A percentile compares a stretch with the other conserved stretches of the same genome.
Conservation (phyloP, 92 coral and sea anemone genomes). For the Zoanthus sansibaricus region DNA sequence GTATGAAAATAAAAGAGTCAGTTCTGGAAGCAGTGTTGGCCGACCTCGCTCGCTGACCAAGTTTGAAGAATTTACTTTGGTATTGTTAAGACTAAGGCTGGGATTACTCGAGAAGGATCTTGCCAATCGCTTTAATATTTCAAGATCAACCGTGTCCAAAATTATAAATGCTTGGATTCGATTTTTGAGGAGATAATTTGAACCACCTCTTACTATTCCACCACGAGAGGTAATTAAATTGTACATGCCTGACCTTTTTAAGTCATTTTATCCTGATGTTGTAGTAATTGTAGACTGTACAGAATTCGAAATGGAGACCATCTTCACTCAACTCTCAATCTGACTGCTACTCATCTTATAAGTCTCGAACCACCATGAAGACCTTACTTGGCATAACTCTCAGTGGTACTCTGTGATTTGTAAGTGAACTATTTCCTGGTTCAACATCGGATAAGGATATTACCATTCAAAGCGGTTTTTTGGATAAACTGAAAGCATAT, state of each 20-base stretch:
- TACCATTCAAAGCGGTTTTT: conserved; percentile 44
- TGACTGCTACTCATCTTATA: conserved; percentile 58
- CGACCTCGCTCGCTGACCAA: conserved; percentile 15
- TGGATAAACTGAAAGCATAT: conserved; percentile 30
- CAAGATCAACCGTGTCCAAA: conserved; percentile 58
- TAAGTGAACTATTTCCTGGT: conserved; percentile 56
- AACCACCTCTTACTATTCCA: conserved; percentile 61
- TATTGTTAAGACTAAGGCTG: conserved; percentile 55
- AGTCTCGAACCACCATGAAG: conserved; percentile 68
- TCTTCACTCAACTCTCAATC: conserved; percentile 52
- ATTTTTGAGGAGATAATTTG: conserved; percentile 61
- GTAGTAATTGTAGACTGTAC: conserved; percentile 55
- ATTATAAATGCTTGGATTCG: conserved; percentile 54
- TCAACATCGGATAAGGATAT: conserved; percentile 56
- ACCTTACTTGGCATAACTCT: conserved; percentile 66
- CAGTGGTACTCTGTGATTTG: conserved; percentile 58
- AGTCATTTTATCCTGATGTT: conserved; percentile 40
- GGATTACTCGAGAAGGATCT: conserved; percentile 55
- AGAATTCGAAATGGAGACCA: conserved; percentile 60
- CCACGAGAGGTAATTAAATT: conserved; percentile 54
- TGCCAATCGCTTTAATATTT: conserved; percentile 56
- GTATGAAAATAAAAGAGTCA: no score
- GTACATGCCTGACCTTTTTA: conserved; percentile 64
- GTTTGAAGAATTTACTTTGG: conserved; percentile 52
- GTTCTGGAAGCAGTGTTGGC: conserved; percentile 16